Evolutionary conservation across 2,797 vertebrate species (phyloP), one percentile per base, ranked within the genome.

Genomic region (Centropyge bicolor): DNA sequence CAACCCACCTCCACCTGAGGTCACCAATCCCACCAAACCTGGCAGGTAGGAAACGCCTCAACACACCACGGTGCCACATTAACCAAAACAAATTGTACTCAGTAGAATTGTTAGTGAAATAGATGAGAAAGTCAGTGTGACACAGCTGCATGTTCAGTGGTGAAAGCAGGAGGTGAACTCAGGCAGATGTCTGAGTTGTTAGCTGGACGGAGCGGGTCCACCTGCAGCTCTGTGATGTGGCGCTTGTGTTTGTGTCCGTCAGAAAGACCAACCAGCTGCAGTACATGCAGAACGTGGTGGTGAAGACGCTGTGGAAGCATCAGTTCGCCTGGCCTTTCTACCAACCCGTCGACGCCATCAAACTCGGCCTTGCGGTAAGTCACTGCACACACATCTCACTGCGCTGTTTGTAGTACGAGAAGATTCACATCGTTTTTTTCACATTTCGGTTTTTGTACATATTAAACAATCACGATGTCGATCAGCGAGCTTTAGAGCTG

Each of bases 271-370:
- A 99, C 91, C 98, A 99, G 70, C 92, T 99, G 86, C 98, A 99
- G 89, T 99, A 99, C 86, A 99, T 99, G 98, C 98, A 99, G 93
- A 99, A 99, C 2, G 98, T 98, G 31, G 98, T 99, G 93, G 98
- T 99, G 84, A 99, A 99, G 93, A 99, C 98, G 0, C 94, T 99
- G 70, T 99, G 98, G 98, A 99, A 97, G 74, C 98, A 99, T 89
- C 98, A 99, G 95, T 99, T 99, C 14, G 98, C 98, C 3, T 99
- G 98, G 98, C 98, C 98, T 6, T 99, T 99, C 94, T 99, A 99
- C 92, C 97, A 97, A 45, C 98, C 98, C 0, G 98, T 99, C 7
- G 98, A 99, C 14, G 97, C 97, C 51, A 96, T 98, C 93, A 99
- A 98, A 76, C 88, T 99, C 74, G 97, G 96, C 87, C 94, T 99